These are phyloP conservation scores for Himalopsyche anomala DNA, from an alignment of 2,888 invertebrate genomes.

Conservation along the genomic window DNA sequence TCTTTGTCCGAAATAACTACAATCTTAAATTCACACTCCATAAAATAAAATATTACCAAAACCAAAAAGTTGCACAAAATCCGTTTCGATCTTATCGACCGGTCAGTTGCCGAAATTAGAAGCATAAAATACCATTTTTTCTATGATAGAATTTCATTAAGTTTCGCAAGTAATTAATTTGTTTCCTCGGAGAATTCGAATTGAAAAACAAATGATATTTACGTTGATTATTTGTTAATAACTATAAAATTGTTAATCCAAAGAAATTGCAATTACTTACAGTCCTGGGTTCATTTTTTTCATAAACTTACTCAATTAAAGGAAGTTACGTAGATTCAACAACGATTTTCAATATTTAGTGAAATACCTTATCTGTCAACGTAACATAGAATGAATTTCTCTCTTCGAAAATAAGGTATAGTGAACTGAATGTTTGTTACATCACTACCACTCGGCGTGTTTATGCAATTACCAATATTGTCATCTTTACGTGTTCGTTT, in stretches of 20 bases:
- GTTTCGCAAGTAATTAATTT: background rate
- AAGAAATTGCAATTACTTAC: background rate
- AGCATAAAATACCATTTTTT: background rate
- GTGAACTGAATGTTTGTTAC: too few relatives aligned
- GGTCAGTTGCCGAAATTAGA: background rate
- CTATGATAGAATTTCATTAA: background rate
- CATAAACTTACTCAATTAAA: background rate
- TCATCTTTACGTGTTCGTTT: too few relatives aligned
- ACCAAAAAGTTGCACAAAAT: background rate
- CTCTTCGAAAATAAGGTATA: too few relatives aligned
- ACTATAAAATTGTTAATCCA: background rate
- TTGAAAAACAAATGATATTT: background rate
- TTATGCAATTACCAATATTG: too few relatives aligned
- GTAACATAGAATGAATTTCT: too few relatives aligned
- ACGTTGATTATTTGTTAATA: conserved; percentile 11
- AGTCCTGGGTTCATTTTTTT: background rate
- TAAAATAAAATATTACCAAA: background rate
- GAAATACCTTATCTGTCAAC: too few relatives aligned
- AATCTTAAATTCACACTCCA: too few relatives aligned
- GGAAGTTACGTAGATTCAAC: too few relatives aligned
- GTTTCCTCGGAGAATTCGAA: background rate
- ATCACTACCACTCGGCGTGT: too few relatives aligned
- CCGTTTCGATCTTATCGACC: conserved; percentile 11
- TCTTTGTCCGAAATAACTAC: too few relatives aligned
- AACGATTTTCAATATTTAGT: too few relatives aligned